phyloP scores from a whole-genome alignment of 2,113 vertebrate genomes.

The Illadopsis cleaveri region DNA sequence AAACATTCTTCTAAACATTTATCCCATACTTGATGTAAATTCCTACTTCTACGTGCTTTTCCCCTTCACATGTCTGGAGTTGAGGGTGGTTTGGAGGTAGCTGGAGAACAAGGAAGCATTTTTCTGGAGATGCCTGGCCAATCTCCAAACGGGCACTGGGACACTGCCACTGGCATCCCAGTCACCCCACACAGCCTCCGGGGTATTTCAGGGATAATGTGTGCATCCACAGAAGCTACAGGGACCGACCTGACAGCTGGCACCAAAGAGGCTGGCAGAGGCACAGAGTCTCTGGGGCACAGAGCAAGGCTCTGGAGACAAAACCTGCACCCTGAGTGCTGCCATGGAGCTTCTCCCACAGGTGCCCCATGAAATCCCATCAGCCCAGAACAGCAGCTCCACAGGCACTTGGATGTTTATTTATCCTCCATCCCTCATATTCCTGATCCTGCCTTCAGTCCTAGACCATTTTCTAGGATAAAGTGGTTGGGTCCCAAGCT shows the following conservation, averaged over 20 bases:
- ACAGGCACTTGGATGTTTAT: background rate
- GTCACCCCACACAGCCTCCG: background rate
- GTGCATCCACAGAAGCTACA: background rate
- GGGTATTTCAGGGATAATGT: background rate
- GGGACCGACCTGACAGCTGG: background rate
- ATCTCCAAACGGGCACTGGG: rapidly evolving
- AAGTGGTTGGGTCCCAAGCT: background rate
- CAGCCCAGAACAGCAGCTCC: background rate
- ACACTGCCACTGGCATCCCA: background rate
- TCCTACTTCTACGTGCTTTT: background rate
- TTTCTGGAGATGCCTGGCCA: background rate
- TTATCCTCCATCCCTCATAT: rapidly evolving
- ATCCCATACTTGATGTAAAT: background rate
- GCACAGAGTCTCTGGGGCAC: background rate
- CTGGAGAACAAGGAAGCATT: background rate
- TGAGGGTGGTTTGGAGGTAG: background rate
- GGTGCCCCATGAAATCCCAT: background rate
- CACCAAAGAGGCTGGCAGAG: background rate
- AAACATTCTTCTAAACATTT: background rate
- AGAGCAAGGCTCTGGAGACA: background rate
- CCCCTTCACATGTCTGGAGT: background rate
- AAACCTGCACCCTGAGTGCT: background rate
- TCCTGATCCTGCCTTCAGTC: background rate
- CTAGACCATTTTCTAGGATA: background rate
- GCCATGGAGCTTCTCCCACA: rapidly evolving